phyloP scores from a whole-genome alignment of 2,888 invertebrate species.

The Melipona beecheii region DNA sequence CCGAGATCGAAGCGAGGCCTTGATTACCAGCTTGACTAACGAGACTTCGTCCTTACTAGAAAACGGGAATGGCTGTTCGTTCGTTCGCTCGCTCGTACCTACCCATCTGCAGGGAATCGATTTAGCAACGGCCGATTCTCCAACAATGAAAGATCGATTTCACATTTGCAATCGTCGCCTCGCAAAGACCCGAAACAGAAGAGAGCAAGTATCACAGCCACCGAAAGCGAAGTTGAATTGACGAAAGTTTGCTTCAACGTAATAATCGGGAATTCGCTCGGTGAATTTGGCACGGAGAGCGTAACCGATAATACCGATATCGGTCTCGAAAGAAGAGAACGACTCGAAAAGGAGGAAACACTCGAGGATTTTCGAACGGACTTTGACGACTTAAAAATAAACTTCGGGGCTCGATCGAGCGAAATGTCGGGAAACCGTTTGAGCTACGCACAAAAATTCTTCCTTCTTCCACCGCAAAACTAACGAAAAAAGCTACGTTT shows the following conservation, averaged over 20 bases:
- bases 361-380: constrained; percentile 31
- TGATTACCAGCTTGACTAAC: constrained; percentile 81
- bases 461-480: not conserved
- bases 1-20: constrained; percentile 74
- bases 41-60: constrained; percentile 73
- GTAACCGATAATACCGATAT: too few relatives aligned
- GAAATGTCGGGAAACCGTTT: constrained; percentile 31
- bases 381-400: constrained; percentile 10
- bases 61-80: constrained; percentile 69
- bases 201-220: constrained; percentile 31
- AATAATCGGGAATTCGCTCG: constrained; percentile 64
- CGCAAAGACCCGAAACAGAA: constrained; percentile 35
- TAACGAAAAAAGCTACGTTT: constrained; percentile 10
- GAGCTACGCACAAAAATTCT: not conserved
- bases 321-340: not conserved
- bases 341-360: not conserved
- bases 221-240: constrained; percentile 63
- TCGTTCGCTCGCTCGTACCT: constrained; percentile 57
- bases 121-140: constrained; percentile 73
- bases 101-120: constrained; percentile 78
- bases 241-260: constrained; percentile 64
- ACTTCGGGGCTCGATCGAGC: constrained; percentile 32
- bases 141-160: constrained; percentile 79
- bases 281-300: constrained; percentile 20
- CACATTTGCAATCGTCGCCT: constrained; percentile 74